These are phyloP conservation scores for Sminthurinus signatus DNA, from an alignment of 1,140 invertebrate species.

Conservation along the genomic window DNA sequence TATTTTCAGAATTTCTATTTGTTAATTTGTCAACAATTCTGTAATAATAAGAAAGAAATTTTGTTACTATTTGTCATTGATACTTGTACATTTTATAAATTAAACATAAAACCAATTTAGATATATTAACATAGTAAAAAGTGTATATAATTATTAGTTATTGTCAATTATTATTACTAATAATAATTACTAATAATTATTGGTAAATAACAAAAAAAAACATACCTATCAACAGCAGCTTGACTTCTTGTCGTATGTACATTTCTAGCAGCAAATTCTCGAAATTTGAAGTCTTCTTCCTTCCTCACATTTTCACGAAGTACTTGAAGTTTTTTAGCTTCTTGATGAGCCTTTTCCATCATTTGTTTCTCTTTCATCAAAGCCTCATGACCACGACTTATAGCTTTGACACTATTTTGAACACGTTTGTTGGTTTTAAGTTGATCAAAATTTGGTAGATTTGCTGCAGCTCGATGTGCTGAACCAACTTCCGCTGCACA, in stretches of 20 bases:
- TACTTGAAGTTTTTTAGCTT: not conserved
- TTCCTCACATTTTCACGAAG: constrained; percentile 11
- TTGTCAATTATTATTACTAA: too few species aligned
- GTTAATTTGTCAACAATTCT: not conserved
- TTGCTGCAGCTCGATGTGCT: constrained; percentile 25
- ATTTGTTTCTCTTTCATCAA: not conserved
- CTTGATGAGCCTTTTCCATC: not conserved
- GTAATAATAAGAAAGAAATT: too few species aligned
- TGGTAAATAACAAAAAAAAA: too few species aligned
- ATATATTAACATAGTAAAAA: too few species aligned
- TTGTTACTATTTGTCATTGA: too few species aligned
- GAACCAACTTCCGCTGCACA: constrained; percentile 27
- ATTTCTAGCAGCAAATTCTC: constrained; percentile 7
- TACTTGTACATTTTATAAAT: too few species aligned
- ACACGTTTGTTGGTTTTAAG: constrained; percentile 9
- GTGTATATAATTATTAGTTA: too few species aligned
- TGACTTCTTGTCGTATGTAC: not conserved
- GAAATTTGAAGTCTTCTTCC: constrained; percentile 18
- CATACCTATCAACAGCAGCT: not conserved
- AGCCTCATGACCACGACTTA: constrained; percentile 11
- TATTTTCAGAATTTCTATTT: not conserved
- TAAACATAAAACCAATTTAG: too few species aligned
- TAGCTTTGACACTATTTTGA: constrained; percentile 2
- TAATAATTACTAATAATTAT: too few species aligned
- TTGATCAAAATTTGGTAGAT: constrained; percentile 4